Conservation (phyloP, 2,113 vertebrate genomes). For the Rhinopomastus cyanomelas region DNA sequence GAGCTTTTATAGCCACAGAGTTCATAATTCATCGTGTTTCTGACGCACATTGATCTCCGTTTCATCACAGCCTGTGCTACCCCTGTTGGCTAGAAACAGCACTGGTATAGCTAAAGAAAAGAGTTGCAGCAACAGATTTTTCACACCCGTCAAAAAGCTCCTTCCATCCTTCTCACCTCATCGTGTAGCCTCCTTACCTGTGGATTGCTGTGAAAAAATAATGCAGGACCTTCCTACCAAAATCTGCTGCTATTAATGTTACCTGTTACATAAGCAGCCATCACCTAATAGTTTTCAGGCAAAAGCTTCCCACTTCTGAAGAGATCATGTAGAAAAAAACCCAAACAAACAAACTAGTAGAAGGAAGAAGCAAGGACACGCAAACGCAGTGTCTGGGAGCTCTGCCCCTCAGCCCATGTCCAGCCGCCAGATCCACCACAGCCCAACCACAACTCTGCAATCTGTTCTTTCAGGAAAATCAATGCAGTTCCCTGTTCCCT, state of each 20-base stretch:
- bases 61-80: background rate
- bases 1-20: background rate
- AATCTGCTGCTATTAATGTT: background rate
- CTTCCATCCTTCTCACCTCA: background rate
- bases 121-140: background rate
- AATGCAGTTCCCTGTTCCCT: background rate
- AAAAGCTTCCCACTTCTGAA: background rate
- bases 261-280: background rate
- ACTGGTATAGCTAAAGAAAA: background rate
- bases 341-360: background rate
- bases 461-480: slow-evolving; percentile 65
- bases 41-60: background rate
- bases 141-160: background rate
- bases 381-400: slow-evolving; percentile 36
- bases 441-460: slow-evolving; percentile 39
- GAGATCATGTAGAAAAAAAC: background rate
- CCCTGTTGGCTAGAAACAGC: background rate
- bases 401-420: slow-evolving; percentile 5
- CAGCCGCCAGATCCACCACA: slow-evolving; percentile 45
- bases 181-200: slow-evolving; percentile 61
- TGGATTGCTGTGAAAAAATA: background rate
- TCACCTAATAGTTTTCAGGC: background rate
- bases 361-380: too few species aligned
- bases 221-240: background rate
- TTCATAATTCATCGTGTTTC: background rate